phyloP scores from a whole-genome alignment of 2,113 vertebrate species.

The Rhombomys opimus region DNA sequence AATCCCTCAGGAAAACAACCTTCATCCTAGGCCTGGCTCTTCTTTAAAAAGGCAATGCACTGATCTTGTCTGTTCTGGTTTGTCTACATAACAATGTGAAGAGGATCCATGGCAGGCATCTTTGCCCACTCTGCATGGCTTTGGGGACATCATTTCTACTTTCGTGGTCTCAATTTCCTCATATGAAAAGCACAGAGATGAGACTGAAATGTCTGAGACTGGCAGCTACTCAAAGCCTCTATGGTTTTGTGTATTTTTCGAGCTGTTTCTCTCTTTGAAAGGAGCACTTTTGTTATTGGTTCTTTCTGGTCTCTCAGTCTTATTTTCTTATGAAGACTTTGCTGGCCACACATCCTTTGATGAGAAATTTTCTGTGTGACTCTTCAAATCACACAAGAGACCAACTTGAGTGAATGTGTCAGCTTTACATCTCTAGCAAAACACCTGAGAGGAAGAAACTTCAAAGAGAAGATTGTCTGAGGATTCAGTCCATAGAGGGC shows the following conservation, averaged over 20 bases:
- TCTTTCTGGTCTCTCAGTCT: conserved; percentile 28
- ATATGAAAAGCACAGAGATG: neutral
- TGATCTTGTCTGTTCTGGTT: neutral
- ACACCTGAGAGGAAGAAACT: neutral
- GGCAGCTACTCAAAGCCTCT: neutral
- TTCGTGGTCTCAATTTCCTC: neutral
- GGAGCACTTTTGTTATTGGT: conserved; percentile 5
- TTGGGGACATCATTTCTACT: neutral
- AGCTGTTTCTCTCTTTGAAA: conserved; percentile 28
- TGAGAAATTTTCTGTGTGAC: neutral
- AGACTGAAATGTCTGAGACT: neutral
- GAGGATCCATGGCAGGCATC: neutral
- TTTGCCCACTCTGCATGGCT: neutral
- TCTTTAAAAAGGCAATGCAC: neutral
- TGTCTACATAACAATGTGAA: neutral
- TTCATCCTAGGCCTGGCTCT: neutral
- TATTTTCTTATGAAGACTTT: conserved; percentile 1
- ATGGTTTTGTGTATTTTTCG: neutral
- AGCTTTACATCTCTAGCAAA: neutral
- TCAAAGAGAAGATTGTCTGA: neutral
- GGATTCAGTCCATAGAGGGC: neutral
- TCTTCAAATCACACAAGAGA: neutral
- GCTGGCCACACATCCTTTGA: neutral
- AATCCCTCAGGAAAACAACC: neutral
- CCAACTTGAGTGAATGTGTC: neutral